A percentile compares a stretch with the other conserved stretches of the same genome.
Evolutionary conservation across 2,797 vertebrate genomes (phyloP).

Genomic region (Danio albolineatus): DNA sequence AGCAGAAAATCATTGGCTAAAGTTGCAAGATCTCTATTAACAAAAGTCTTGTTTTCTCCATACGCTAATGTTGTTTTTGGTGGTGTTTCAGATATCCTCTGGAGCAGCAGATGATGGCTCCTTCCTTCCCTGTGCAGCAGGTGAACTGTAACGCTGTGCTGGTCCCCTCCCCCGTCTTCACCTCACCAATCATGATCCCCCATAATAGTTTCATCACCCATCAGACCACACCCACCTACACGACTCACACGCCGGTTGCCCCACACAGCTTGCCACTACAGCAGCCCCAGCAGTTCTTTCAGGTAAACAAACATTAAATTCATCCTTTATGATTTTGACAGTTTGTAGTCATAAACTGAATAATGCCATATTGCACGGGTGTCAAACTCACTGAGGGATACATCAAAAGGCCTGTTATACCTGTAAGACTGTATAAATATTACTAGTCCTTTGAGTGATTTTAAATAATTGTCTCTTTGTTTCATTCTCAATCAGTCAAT

Average conservation of each 20-base stretch:
- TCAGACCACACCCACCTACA: slow-evolving; percentile 75
- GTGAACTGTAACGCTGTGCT: slow-evolving; percentile 77
- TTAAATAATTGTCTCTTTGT: no score
- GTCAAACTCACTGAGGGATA: no score
- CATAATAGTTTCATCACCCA: slow-evolving; percentile 76
- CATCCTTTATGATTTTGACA: neutral
- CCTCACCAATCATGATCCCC: slow-evolving; percentile 80
- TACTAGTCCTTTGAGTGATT: no score
- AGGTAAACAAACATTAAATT: slow-evolving; percentile 69
- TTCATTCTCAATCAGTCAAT: no score
- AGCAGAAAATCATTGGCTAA: neutral
- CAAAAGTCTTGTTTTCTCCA: neutral
- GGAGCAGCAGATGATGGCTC: slow-evolving; percentile 81
- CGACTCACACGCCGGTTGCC: slow-evolving; percentile 74
- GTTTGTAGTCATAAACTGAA: neutral
- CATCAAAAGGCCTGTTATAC: no score
- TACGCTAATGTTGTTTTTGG: slow-evolving; percentile 8
- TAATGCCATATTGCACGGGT: neutral
- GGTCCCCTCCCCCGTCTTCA: slow-evolving; percentile 76
- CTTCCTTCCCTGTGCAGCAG: slow-evolving; percentile 77
- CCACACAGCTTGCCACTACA: slow-evolving; percentile 78
- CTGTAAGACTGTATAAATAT: no score
- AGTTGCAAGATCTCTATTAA: neutral
- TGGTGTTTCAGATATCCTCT: slow-evolving; percentile 77
- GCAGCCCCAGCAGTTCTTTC: slow-evolving; percentile 83